A percentile compares a stretch with the other conserved stretches of the same genome.
Conservation (phyloP, 2,113 vertebrate genomes). For the Tamias sibiricus region DNA sequence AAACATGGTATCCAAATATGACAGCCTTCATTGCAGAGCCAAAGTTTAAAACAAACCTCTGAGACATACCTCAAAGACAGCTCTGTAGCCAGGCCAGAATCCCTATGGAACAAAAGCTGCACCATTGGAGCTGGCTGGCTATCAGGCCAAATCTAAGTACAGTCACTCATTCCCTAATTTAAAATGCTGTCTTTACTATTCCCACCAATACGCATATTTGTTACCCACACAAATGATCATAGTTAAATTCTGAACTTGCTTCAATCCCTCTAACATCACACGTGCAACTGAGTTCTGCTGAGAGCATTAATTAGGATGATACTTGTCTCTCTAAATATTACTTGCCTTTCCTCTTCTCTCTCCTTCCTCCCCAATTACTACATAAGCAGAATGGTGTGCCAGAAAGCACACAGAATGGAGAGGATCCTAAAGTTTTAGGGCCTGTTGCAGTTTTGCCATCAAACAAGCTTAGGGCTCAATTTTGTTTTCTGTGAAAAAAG, state of each 20-base stretch:
- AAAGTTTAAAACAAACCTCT: conserved; percentile 7
- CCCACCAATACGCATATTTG: neutral
- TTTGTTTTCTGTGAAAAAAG: neutral
- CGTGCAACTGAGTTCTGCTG: neutral
- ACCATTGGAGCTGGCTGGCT: neutral
- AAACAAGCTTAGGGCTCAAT: neutral
- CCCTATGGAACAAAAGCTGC: neutral
- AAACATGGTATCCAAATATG: neutral
- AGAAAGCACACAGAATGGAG: neutral
- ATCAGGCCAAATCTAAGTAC: neutral
- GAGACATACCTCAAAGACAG: neutral
- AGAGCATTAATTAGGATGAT: neutral
- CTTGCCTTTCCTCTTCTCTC: neutral
- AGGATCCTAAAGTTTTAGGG: neutral
- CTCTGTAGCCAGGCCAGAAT: neutral
- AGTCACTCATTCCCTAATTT: neutral
- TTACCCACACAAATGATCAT: neutral
- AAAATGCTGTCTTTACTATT: conserved; percentile 28
- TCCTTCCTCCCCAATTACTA: neutral
- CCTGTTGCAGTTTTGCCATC: neutral
- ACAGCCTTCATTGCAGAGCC: neutral
- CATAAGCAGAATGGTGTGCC: neutral
- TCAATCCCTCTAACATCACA: neutral
- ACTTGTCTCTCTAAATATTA: neutral
- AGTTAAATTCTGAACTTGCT: neutral